Evolutionary conservation across 2,113 vertebrate species (phyloP).

Genomic region (Apistogramma diplotaenia): DNA sequence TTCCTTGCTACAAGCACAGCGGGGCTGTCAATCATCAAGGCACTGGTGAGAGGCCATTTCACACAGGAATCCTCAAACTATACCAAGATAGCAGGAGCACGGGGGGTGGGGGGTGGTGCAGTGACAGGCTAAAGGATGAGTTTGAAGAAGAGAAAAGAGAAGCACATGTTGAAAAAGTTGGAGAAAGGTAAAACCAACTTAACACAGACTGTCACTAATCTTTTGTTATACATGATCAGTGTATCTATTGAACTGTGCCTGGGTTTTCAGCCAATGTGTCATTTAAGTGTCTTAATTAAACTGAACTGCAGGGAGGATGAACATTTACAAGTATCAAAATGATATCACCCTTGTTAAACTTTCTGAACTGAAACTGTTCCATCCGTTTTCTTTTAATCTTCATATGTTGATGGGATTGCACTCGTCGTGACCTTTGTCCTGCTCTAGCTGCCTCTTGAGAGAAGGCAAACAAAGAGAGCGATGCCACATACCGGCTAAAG

Average conservation of each 20-base stretch:
- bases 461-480: neutral
- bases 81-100: slow-evolving; percentile 18
- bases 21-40: slow-evolving; percentile 58
- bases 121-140: slow-evolving; percentile 42
- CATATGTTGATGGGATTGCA: neutral
- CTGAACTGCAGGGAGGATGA: neutral
- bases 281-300: neutral
- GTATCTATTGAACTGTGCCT: neutral
- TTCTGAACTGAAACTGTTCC: neutral
- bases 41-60: slow-evolving; percentile 54
- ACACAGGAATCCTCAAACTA: slow-evolving; percentile 48
- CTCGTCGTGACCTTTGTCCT: neutral
- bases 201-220: neutral
- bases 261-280: neutral
- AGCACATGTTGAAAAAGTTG: neutral
- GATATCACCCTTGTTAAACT: neutral
- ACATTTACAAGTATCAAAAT: neutral
- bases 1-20: slow-evolving; percentile 15
- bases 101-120: slow-evolving; percentile 5
- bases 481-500: neutral
- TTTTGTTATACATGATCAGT: neutral
- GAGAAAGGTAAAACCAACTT: neutral
- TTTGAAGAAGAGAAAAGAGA: slow-evolving; percentile 6
- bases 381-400: neutral
- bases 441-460: neutral